A percentile compares a stretch with the other conserved stretches of the same genome.
These are phyloP conservation scores for Saxidomus purpurata DNA, from an alignment of 1,140 invertebrate species.

Conservation along the genomic window DNA sequence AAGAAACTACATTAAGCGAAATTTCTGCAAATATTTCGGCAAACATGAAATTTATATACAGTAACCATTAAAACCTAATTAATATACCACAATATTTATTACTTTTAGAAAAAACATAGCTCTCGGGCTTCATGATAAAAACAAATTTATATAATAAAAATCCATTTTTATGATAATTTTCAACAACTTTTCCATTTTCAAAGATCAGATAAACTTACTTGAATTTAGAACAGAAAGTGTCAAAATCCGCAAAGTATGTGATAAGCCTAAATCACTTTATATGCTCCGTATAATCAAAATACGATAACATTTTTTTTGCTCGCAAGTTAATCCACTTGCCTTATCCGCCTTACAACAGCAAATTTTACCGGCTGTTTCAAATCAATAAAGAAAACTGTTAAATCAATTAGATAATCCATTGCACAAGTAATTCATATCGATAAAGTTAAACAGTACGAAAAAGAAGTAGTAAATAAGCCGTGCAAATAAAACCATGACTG, in stretches of 20 bases:
- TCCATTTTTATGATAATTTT: too few species aligned
- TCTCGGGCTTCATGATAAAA: too few species aligned
- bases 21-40: too few species aligned
- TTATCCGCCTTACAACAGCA: not conserved
- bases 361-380: not conserved
- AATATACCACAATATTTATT: too few species aligned
- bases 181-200: too few species aligned
- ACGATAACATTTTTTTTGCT: not conserved
- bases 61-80: too few species aligned
- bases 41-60: too few species aligned
- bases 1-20: too few species aligned
- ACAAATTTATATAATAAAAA: too few species aligned
- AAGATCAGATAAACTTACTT: not conserved
- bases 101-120: too few species aligned
- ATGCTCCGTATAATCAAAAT: not conserved
- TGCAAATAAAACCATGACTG: constrained; percentile 14
- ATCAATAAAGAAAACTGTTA: constrained; percentile 17
- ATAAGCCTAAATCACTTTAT: not conserved
- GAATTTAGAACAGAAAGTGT: not conserved
- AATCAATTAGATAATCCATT: constrained; percentile 31
- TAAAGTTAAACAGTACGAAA: constrained; percentile 26
- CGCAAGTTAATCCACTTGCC: not conserved
- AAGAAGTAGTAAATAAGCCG: constrained; percentile 17
- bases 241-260: not conserved
- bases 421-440: not conserved